A percentile compares a stretch with the other conserved stretches of the same genome.
These are phyloP conservation scores for Enteromius fasciolatus DNA, from an alignment of 2,797 vertebrate species.

Conservation along the genomic window DNA sequence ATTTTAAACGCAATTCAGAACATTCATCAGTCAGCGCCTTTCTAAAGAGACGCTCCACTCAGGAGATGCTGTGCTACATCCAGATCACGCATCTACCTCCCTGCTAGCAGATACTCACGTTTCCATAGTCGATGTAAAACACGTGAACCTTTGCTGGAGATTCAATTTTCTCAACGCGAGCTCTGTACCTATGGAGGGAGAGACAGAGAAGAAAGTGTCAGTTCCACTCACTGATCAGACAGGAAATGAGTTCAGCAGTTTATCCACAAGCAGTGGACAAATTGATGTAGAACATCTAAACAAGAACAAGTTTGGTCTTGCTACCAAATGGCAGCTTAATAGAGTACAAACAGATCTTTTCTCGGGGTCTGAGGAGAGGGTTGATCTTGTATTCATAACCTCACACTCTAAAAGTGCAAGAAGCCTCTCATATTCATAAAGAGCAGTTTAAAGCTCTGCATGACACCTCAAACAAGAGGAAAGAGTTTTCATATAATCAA, in stretches of 20 bases:
- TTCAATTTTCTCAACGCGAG: slow-evolving; percentile 91
- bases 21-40: slow-evolving; percentile 31
- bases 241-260: background rate
- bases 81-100: slow-evolving; percentile 1
- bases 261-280: background rate
- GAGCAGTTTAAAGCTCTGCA: slow-evolving; percentile 20
- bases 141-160: slow-evolving; percentile 88
- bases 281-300: background rate
- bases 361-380: background rate
- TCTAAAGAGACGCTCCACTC: slow-evolving; percentile 11
- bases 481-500: slow-evolving; percentile 29
- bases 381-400: slow-evolving; percentile 43
- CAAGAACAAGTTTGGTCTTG: background rate
- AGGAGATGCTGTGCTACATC: background rate
- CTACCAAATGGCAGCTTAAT: background rate
- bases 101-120: slow-evolving; percentile 82
- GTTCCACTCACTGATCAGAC: slow-evolving; percentile 64
- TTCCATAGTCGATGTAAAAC: slow-evolving; percentile 98
- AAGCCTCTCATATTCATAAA: slow-evolving; percentile 35
- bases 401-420: background rate
- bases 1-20: slow-evolving; percentile 20
- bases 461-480: slow-evolving; percentile 32
- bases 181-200: slow-evolving; percentile 87
- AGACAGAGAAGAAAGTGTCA: slow-evolving; percentile 48
- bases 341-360: background rate